A percentile compares a stretch with the other conserved stretches of the same genome.
These are phyloP conservation scores for Sebastiscus albofasciatus DNA, from an alignment of 2,797 vertebrate genomes.

Conservation along the genomic window DNA sequence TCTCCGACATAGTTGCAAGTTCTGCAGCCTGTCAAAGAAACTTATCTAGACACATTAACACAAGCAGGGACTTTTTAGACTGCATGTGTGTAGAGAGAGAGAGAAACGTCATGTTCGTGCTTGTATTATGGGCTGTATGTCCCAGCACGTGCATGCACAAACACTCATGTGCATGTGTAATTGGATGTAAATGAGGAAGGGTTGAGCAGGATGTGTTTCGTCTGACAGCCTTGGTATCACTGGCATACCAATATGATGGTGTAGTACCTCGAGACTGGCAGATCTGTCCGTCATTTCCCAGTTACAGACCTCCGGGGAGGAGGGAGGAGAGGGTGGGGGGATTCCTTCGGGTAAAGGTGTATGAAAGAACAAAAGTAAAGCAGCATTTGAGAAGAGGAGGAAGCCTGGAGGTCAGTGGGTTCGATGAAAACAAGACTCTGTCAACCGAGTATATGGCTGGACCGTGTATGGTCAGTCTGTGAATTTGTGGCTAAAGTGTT, in stretches of 20 bases:
- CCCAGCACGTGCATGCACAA: background rate
- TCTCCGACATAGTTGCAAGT: conserved; percentile 31
- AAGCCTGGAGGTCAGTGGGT: background rate
- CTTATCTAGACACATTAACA: conserved; percentile 22
- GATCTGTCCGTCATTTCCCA: conserved; percentile 39
- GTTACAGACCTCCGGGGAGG: conserved; percentile 3
- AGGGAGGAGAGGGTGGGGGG: background rate
- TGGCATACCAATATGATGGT: conserved; percentile 8
- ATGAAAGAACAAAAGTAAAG: conserved; percentile 14
- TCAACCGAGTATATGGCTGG: no score
- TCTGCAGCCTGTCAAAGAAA: conserved; percentile 54
- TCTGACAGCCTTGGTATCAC: conserved; percentile 34
- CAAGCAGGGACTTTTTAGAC: background rate
- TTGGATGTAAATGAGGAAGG: conserved; percentile 39
- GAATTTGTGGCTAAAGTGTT: no score
- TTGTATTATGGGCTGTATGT: background rate
- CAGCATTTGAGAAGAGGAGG: background rate
- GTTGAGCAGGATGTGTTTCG: conserved; percentile 17
- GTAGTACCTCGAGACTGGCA: background rate
- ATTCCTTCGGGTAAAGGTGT: background rate
- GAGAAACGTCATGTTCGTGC: background rate
- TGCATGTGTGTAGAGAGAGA: background rate
- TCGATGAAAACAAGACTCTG: background rate
- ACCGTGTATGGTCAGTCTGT: no score
- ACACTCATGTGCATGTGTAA: conserved; percentile 18